Evolutionary conservation across 2,888 invertebrate species (phyloP), one percentile per base, ranked within the genome.

Genomic region (Tillus elongatus): DNA sequence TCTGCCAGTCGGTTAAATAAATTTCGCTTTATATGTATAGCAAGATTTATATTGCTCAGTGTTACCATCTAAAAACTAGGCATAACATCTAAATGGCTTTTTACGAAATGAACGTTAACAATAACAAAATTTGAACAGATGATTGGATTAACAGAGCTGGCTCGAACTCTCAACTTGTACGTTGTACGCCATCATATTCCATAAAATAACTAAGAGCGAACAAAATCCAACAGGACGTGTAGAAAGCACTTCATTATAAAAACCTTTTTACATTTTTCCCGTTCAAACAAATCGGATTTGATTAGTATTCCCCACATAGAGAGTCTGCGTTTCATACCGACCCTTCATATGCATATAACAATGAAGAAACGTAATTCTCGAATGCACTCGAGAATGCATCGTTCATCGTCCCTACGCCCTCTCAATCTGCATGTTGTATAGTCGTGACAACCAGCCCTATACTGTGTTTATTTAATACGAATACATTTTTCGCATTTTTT

Each of bases 281-380:
- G 56, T 59, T 57, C 59, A 57, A 58, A 59, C 57, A 58, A 59
- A 59, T 58, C 57, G 53, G 56, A 59, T 59, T 59, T 57, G 59
- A 59, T 59, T 59, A 59, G 58, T 58, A 53, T 52, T 50, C 52
- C n/a, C 53, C 54, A 47, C 50, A 46, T 43, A 41, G 39, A 43
- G 37, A 47, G 41, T 36, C 38, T 36, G 35, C 35, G 39, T 37
- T 35, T 30, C 36, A 40, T 30, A 31, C 49, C 41, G 45, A 45
- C 44, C 49, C 52, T 49, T 50, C 52, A 51, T 51, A 51, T 52
- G 49, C 52, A 50, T 47, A 51, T 51, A 51, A 54, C 56, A 54
- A 55, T 53, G 54, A 52, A 55, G 53, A 55, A 55, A 54, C 47
- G 51, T 51, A 54, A 54, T 57, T 55, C 53, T 50, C 52, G 48